Evolutionary conservation across 2,888 invertebrate species (phyloP).

Genomic region (Drosophila neotestacea): DNA sequence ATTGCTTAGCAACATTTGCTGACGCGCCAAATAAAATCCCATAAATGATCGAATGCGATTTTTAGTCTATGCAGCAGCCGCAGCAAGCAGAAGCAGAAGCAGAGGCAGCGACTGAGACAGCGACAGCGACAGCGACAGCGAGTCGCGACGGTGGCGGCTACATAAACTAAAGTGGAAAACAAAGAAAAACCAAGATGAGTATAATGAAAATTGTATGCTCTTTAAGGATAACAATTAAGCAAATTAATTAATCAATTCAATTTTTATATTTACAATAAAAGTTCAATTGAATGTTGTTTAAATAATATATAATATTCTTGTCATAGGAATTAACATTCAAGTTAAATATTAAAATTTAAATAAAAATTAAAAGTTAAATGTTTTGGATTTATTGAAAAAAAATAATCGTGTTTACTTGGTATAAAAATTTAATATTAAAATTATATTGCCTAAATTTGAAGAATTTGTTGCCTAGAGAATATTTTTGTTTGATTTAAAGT

Average conservation of each 20-base stretch:
- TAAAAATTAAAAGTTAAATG: too few relatives aligned
- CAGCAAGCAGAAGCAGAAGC: conserved; percentile 5
- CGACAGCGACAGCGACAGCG: conserved; percentile 28
- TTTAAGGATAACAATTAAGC: conserved; percentile 4
- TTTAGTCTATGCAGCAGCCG: conserved; percentile 75
- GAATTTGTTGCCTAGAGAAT: too few relatives aligned
- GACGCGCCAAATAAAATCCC: conserved; percentile 84
- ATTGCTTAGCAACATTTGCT: conserved; percentile 82
- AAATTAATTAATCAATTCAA: neutral
- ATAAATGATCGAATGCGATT: conserved; percentile 84
- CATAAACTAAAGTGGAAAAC: conserved; percentile 60
- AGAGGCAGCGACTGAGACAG: conserved; percentile 12
- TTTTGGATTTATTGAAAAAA: too few relatives aligned
- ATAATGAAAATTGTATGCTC: conserved; percentile 34
- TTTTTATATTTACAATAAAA: neutral
- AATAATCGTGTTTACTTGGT: too few relatives aligned
- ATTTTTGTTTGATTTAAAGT: too few relatives aligned
- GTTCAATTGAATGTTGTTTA: too few relatives aligned
- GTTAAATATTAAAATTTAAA: too few relatives aligned
- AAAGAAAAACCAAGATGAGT: conserved; percentile 17
- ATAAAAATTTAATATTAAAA: too few relatives aligned
- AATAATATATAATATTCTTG: too few relatives aligned
- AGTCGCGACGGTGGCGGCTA: conserved; percentile 64
- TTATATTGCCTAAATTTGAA: too few relatives aligned
- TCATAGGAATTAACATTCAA: too few relatives aligned